Conservation (phyloP, 2,797 vertebrate species). For the Propithecus perrieri region DNA sequence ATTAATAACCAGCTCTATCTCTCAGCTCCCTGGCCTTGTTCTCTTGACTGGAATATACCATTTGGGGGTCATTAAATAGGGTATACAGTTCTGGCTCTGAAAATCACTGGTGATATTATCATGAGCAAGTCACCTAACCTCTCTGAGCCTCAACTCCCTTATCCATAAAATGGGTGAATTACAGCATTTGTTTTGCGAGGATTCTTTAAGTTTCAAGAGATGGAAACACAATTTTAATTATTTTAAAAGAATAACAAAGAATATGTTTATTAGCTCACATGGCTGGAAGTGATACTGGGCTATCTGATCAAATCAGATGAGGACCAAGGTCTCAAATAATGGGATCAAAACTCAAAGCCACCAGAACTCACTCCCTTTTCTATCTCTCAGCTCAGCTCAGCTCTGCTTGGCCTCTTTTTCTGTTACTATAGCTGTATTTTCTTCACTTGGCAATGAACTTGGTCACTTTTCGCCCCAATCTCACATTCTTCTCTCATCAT, state of each 20-base stretch:
- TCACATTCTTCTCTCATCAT: not conserved
- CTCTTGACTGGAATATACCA: not conserved
- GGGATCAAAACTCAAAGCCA: not conserved
- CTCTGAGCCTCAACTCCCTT: not conserved
- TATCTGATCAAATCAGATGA: not conserved
- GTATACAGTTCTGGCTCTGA: not conserved
- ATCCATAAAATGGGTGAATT: not conserved
- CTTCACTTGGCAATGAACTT: not conserved
- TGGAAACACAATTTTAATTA: not conserved
- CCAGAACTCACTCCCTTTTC: not conserved
- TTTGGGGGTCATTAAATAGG: not conserved
- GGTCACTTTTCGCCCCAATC: not conserved
- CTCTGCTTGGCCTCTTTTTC: not conserved
- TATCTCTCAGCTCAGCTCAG: not conserved
- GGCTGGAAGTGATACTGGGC: not conserved
- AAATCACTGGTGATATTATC: not conserved
- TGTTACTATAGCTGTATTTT: not conserved
- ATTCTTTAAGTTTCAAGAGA: not conserved
- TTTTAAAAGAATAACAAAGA: conserved; percentile 16
- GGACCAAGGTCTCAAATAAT: not conserved
- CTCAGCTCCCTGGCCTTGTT: not conserved
- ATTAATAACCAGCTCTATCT: not conserved
- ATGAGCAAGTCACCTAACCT: not conserved
- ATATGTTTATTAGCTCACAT: not conserved
- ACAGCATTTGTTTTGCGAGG: not conserved